These are phyloP conservation scores for Cnemophilus loriae DNA, from an alignment of 2,113 vertebrate species.

Conservation along the genomic window DNA sequence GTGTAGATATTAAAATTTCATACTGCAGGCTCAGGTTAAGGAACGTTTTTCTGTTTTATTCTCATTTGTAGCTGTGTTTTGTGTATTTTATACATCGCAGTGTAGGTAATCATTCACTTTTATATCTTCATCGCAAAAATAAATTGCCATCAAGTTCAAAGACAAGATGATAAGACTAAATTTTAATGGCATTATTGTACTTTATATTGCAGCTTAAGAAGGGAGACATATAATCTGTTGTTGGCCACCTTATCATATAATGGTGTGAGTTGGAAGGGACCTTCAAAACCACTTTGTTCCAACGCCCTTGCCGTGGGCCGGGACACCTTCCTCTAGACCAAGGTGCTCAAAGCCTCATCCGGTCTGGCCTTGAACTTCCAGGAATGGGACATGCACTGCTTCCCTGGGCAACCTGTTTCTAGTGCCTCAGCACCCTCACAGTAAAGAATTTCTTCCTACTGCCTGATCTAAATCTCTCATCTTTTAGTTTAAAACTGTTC, in stretches of 20 bases:
- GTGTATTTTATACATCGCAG: neutral
- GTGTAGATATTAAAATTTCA: neutral
- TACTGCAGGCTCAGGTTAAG: neutral
- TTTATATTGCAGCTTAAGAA: neutral
- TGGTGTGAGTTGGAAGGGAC: neutral
- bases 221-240: neutral
- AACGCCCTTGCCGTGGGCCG: neutral
- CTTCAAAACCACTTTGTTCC: neutral
- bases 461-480: neutral
- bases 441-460: neutral
- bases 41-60: neutral
- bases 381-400: neutral
- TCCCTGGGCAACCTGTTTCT: neutral
- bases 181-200: neutral
- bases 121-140: neutral
- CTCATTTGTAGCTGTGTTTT: neutral
- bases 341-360: neutral
- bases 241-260: neutral
- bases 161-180: neutral
- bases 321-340: neutral
- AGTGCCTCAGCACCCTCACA: neutral
- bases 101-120: constrained; percentile 25
- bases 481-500: neutral
- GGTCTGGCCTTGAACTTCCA: neutral
- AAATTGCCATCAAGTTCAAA: neutral